Percentiles rank a stretch among this genome's conserved stretches.
These are phyloP conservation scores for Butorides virescens DNA, from an alignment of 2,113 vertebrate species.

Conservation along the genomic window DNA sequence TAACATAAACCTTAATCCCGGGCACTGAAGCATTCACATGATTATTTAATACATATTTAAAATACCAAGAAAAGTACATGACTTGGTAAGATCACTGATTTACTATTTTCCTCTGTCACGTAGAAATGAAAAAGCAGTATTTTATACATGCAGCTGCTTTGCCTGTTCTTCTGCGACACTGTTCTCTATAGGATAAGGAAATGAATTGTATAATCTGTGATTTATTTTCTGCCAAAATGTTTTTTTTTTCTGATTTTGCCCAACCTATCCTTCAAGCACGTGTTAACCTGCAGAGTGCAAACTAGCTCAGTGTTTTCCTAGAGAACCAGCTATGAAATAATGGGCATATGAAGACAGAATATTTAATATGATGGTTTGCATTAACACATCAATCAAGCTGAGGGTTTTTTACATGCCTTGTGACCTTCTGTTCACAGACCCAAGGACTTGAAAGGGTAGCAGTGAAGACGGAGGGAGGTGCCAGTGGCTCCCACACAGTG, in stretches of 20 bases:
- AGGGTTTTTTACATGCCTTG: neutral
- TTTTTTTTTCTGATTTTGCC: neutral
- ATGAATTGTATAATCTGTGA: neutral
- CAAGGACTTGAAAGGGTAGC: neutral
- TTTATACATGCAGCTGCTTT: neutral
- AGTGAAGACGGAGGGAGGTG: neutral
- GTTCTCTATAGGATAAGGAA: neutral
- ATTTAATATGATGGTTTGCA: neutral
- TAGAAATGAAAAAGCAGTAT: neutral
- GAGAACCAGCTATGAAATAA: neutral
- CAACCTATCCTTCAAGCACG: neutral
- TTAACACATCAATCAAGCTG: neutral
- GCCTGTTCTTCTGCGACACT: neutral
- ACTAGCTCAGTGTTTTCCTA: neutral
- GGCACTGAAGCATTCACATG: neutral
- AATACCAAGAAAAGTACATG: constrained; percentile 35
- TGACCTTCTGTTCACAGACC: neutral
- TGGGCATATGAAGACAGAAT: neutral
- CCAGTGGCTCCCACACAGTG: no score
- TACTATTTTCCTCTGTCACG: neutral
- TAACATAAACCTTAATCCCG: constrained; percentile 33
- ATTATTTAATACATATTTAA: constrained; percentile 51
- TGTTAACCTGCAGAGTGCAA: neutral
- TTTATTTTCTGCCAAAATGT: neutral
- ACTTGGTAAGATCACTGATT: neutral